phyloP scores from a whole-genome alignment of 1,140 invertebrate genomes.

The Pristionchus pacificus region DNA sequence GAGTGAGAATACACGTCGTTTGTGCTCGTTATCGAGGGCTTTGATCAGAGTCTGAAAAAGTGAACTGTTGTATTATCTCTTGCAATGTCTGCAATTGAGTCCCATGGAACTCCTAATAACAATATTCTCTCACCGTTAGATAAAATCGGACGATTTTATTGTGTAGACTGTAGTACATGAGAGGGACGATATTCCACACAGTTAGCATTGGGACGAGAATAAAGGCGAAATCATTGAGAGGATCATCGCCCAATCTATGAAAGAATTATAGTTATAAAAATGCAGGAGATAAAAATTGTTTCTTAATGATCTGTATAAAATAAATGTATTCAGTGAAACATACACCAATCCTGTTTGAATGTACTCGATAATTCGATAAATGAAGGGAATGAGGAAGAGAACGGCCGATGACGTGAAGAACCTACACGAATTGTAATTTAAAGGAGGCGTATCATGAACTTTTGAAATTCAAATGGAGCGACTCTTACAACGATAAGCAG shows the following conservation, averaged over 20 bases:
- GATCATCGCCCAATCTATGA: conserved; percentile 25
- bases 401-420: conserved; percentile 37
- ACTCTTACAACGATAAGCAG: no score
- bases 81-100: no score
- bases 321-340: conserved; percentile 10
- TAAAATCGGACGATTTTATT: conserved; percentile 50
- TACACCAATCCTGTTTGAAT: conserved; percentile 8
- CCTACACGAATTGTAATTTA: no score
- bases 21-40: conserved; percentile 42
- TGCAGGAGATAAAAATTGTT: conserved; percentile 3
- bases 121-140: conserved; percentile 29
- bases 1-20: conserved; percentile 38
- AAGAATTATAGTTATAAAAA: conserved; percentile 34
- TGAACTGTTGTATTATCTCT: no score
- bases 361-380: conserved; percentile 33
- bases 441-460: no score
- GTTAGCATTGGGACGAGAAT: conserved; percentile 45
- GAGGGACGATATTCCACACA: conserved; percentile 46
- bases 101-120: no score
- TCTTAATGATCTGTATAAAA: conserved; percentile 2
- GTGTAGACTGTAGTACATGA: conserved; percentile 46
- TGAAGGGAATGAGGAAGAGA: conserved; percentile 33
- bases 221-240: conserved; percentile 36
- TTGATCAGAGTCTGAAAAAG: conserved; percentile 27
- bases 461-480: no score